Conservation (phyloP, 2,113 vertebrate species). For the Sigmodon hispidus region DNA sequence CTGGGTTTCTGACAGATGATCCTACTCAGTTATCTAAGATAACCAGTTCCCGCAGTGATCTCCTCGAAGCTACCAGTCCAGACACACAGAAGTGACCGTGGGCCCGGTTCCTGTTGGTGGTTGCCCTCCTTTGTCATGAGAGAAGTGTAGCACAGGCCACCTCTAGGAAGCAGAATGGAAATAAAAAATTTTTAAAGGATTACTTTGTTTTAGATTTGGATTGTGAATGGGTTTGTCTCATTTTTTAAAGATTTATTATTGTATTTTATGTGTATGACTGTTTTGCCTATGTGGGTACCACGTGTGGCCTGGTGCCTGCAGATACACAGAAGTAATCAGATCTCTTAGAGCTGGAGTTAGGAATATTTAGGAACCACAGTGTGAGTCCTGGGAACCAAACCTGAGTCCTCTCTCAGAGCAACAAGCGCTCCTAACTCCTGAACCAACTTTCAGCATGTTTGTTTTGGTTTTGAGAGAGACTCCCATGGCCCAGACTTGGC, state of each 20-base stretch:
- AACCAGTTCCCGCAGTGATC: not conserved
- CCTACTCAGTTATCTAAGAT: slow-evolving; percentile 22
- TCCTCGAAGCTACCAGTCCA: not conserved
- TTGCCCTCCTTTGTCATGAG: not conserved
- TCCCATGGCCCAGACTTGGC: not conserved
- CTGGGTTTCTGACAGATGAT: not conserved
- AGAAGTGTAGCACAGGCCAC: not conserved
- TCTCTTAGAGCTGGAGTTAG: not conserved
- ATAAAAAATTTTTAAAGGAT: not conserved
- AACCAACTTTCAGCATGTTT: too few relatives aligned
- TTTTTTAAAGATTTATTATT: not conserved
- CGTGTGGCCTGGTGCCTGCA: not conserved
- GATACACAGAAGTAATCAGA: not conserved
- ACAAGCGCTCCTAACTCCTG: not conserved
- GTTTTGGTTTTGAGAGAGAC: not conserved
- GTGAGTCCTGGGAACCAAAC: not conserved
- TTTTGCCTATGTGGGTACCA: not conserved
- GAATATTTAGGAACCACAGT: not conserved
- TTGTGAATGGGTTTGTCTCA: not conserved
- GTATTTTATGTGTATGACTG: not conserved
- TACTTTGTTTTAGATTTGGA: not conserved
- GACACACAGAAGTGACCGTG: not conserved
- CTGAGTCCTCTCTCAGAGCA: not conserved
- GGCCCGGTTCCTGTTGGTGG: not conserved
- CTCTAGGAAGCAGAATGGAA: not conserved